These are phyloP conservation scores for Digitonthophagus gazella DNA, from an alignment of 2,888 invertebrate species.

Conservation along the genomic window DNA sequence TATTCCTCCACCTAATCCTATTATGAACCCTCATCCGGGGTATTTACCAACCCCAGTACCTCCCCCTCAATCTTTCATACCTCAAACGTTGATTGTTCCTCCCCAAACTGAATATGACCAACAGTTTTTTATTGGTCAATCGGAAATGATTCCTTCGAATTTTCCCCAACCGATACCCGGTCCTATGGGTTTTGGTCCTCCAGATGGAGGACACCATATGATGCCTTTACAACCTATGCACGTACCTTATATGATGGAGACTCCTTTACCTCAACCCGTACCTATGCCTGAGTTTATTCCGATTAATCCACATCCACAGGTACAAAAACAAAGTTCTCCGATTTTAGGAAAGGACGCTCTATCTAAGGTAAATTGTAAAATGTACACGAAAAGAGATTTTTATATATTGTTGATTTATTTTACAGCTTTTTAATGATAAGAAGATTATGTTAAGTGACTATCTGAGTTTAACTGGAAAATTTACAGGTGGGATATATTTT, in stretches of 20 bases:
- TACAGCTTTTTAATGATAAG: constrained; percentile 49
- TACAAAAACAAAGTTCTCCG: not conserved
- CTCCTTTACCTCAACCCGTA: constrained; percentile 9
- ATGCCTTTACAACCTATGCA: constrained; percentile 6
- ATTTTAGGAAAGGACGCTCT: constrained; percentile 28
- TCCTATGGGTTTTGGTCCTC: not conserved
- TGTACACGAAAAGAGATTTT: constrained; percentile 17
- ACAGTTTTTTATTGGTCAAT: constrained; percentile 44
- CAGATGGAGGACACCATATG: constrained; percentile 4
- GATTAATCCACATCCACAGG: too few relatives aligned
- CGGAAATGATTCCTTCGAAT: constrained; percentile 20
- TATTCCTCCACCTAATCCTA: too few relatives aligned
- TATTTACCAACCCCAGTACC: constrained; percentile 17
- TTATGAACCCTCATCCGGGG: constrained; percentile 16
- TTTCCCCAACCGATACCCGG: constrained; percentile 12
- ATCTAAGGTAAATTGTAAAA: constrained; percentile 34
- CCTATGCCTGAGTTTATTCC: constrained; percentile 1
- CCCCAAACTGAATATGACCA: constrained; percentile 39
- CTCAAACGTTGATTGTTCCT: constrained; percentile 25
- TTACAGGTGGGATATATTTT: constrained; percentile 42
- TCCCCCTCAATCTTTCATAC: constrained; percentile 34
- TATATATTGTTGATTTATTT: constrained; percentile 32
- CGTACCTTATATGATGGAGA: constrained; percentile 1
- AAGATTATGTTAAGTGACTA: constrained; percentile 49
- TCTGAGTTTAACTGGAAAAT: constrained; percentile 46